A percentile compares a stretch with the other conserved stretches of the same genome.
Conservation (phyloP, 2,797 vertebrate species). For the Scyliorhinus canicula region DNA sequence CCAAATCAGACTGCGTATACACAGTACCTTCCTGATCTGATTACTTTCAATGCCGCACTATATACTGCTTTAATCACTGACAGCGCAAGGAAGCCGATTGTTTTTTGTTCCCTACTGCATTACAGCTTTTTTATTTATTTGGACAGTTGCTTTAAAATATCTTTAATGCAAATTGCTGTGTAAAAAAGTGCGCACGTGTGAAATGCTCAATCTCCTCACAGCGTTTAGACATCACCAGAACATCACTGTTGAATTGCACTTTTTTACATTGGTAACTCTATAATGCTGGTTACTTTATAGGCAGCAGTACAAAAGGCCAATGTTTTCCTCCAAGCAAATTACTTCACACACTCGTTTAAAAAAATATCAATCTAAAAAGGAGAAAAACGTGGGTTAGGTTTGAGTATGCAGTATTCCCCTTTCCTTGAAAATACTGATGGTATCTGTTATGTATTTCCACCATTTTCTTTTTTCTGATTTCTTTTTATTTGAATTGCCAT, state of each 20-base stretch:
- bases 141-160: neutral
- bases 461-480: neutral
- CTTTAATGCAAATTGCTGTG: neutral
- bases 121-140: no score
- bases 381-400: neutral
- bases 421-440: neutral
- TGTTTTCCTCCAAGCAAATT: neutral
- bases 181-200: neutral
- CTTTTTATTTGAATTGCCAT: neutral
- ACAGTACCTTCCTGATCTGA: neutral
- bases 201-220: neutral
- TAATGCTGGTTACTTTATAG: neutral
- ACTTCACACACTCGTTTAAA: neutral
- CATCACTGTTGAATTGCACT: neutral
- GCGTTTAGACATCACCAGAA: neutral
- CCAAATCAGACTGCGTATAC: neutral
- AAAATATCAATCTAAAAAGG: no score
- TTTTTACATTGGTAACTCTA: neutral
- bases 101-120: neutral
- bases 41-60: neutral
- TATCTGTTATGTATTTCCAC: neutral
- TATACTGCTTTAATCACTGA: neutral
- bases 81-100: neutral
- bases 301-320: neutral
- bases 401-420: neutral